phyloP scores from a whole-genome alignment of 1,140 invertebrate genomes.

The Drosophila bocqueti region DNA sequence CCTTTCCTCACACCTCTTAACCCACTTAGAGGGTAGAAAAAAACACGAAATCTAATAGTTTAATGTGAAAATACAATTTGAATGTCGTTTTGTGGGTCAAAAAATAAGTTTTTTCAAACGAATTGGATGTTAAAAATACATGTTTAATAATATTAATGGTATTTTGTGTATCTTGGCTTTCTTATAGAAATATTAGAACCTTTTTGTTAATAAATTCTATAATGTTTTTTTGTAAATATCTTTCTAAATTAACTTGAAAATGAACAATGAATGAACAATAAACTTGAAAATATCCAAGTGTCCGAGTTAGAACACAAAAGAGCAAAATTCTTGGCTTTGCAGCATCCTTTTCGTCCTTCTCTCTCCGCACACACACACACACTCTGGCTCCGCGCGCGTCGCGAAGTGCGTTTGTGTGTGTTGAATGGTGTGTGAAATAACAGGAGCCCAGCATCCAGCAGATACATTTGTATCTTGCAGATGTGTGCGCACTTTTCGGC shows the following conservation, averaged over 20 bases:
- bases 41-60: not conserved
- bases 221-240: not conserved
- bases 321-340: constrained; percentile 4
- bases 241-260: too few relatives aligned
- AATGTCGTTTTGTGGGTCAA: too few relatives aligned
- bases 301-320: too few relatives aligned
- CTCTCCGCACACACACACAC: constrained; percentile 42
- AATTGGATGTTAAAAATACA: not conserved
- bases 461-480: constrained; percentile 73
- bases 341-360: constrained; percentile 10
- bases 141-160: not conserved
- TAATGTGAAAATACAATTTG: not conserved
- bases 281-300: not conserved
- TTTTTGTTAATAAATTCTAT: not conserved
- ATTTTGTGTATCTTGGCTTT: not conserved
- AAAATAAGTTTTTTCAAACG: not conserved
- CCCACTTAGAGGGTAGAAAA: not conserved
- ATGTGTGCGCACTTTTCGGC: constrained; percentile 32
- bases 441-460: constrained; percentile 69
- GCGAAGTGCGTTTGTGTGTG: constrained; percentile 66
- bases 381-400: constrained; percentile 8
- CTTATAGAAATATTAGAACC: not conserved
- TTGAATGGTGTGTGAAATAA: constrained; percentile 69
- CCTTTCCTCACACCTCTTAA: constrained; percentile 4
- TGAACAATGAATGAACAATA: too few relatives aligned